Base-by-base conservation (phyloP, 2,113 vertebrate genomes). In the Rhinoptilus africanus region DNA sequence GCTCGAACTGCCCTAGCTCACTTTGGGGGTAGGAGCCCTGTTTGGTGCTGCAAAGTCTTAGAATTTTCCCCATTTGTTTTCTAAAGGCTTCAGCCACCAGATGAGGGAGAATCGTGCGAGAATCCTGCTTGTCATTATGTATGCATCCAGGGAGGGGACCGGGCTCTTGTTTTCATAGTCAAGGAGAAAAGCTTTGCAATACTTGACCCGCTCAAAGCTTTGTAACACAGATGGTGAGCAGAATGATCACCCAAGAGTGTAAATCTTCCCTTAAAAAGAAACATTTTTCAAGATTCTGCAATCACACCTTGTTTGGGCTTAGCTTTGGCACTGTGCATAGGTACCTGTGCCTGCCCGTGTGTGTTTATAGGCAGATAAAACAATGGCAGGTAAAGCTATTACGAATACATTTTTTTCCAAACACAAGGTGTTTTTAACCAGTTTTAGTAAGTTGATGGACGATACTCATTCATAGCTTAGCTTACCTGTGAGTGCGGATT, bases 221-320 rank as follows among this genome's bases (percentile, higher is more conserved):
- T 77, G 41, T 73, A 57, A 47, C 63, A 23, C 72, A 88, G 85
- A 77, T 88, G 76, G 91, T 72, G 66, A 80, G 72, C 63, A 77
- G 85, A 62, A 76, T 89, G 63, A 78, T 93, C 78, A 75, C 63
- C 24, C 68, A 30, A 19, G 45, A 66, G 30, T 69, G 37, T 90
- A 88, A 94, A 92, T 83, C 79, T 88, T 92, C 72, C 48, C 62
- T 45, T 62, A 45, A 73, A 93, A 91, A 80, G 45, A 60, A 90
- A 66, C n/a, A 32, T 67, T 72, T 82, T 66, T 76, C 50, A 66
- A n/a, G 67, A 85, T 93, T 79, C 41, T 89, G 47, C 30, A 66
- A 0, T 90, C 37, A 14, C 41, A 83, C 63, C 20, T 79, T 76
- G 64, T 62, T 84, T 91, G 69, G 26, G 17, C 56, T 93, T 86